Percentiles rank a stretch among this genome's conserved stretches.
Evolutionary conservation across 1,140 invertebrate species (phyloP).

Genomic region (Aphaenogaster floridana): DNA sequence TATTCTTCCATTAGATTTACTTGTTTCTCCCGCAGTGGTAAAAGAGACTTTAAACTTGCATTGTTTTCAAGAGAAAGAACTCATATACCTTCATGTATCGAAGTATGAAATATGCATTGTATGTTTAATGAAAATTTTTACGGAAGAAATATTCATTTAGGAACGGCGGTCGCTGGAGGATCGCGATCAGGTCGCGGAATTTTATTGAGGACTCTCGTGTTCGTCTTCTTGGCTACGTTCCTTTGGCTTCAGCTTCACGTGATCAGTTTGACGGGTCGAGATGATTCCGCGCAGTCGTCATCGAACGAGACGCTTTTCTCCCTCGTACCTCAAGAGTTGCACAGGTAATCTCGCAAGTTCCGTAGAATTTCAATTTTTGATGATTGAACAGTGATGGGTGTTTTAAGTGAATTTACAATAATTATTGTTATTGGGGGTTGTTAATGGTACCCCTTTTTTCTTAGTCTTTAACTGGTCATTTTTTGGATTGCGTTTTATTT

Average conservation of each 20-base stretch:
- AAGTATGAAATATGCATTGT: not conserved
- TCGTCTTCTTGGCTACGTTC: conserved; percentile 90
- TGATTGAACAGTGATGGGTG: too few species aligned
- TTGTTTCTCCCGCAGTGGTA: not conserved
- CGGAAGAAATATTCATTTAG: conserved; percentile 71
- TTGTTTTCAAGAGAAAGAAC: conserved; percentile 25
- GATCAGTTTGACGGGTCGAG: conserved; percentile 86
- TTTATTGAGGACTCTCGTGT: conserved; percentile 89
- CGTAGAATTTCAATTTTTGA: too few species aligned
- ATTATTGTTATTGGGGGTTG: too few species aligned
- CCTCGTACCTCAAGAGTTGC: conserved; percentile 85
- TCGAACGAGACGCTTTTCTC: conserved; percentile 84
- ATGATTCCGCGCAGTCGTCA: conserved; percentile 79
- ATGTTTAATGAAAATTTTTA: not conserved
- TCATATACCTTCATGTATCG: too few species aligned
- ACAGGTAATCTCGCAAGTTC: conserved; percentile 76
- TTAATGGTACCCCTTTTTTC: too few species aligned
- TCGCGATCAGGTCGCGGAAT: conserved; percentile 84
- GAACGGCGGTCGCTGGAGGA: conserved; percentile 78
- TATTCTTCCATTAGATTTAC: not conserved
- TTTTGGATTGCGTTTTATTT: too few species aligned
- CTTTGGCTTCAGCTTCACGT: conserved; percentile 91
- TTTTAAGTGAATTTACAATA: too few species aligned
- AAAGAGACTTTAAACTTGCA: not conserved
- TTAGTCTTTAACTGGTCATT: too few species aligned